Percentiles rank a stretch among this genome's conserved stretches.
phyloP scores from a whole-genome alignment of 2,888 invertebrate species.

The Apodemia zela region DNA sequence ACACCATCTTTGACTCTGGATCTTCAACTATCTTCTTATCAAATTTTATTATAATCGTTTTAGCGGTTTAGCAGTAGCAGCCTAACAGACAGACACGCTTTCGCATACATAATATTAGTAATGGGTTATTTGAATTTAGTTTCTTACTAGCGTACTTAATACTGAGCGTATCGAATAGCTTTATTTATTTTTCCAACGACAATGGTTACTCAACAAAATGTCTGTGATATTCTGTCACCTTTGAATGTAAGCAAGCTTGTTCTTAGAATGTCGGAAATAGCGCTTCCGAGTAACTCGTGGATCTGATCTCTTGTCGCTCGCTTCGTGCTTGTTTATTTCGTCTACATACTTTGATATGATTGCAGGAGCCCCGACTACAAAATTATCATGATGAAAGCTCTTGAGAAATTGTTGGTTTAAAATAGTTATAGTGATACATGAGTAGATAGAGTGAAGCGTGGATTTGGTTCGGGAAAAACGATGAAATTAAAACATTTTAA shows the following conservation, averaged over 20 bases:
- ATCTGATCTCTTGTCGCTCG: slow-evolving; percentile 63
- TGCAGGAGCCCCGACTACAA: slow-evolving; percentile 9
- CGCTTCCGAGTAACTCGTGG: slow-evolving; percentile 70
- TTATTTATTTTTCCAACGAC: background rate
- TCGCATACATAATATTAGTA: no score
- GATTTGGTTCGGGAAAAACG: no score
- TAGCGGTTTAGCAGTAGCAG: no score
- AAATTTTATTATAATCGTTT: no score
- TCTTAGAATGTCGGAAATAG: slow-evolving; percentile 73
- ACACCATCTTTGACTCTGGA: no score
- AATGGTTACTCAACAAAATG: slow-evolving; percentile 7
- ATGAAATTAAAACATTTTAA: no score
- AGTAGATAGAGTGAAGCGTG: no score
- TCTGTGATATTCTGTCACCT: slow-evolving; percentile 41
- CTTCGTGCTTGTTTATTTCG: slow-evolving; percentile 50
- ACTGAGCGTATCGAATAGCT: background rate
- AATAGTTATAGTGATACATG: background rate
- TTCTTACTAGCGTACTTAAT: no score
- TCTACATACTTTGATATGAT: slow-evolving; percentile 26
- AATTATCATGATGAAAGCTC: slow-evolving; percentile 12
- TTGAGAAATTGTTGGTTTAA: background rate
- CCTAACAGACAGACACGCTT: no score
- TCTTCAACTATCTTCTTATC: no score
- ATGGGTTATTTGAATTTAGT: background rate
- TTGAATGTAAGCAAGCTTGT: slow-evolving; percentile 39